Evolutionary conservation across 2,797 vertebrate species (phyloP).

Genomic region (Oreochromis mossambicus): DNA sequence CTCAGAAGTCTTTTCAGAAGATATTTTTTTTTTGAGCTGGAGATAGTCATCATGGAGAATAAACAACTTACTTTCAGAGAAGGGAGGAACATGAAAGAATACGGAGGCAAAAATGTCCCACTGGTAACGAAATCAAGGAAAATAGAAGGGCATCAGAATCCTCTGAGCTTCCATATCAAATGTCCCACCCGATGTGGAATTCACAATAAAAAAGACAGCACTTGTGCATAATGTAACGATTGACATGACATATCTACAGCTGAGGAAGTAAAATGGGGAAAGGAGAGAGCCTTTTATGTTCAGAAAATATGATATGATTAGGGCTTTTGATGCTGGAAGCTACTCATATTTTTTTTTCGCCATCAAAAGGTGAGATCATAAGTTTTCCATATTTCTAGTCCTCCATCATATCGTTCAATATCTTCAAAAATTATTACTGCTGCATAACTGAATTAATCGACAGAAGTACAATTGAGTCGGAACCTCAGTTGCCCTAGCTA

Average conservation of each 20-base stretch:
- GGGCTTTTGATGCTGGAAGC: constrained; percentile 64
- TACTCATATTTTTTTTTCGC: constrained; percentile 29
- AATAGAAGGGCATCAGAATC: constrained; percentile 72
- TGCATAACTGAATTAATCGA: constrained; percentile 64
- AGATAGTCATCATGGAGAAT: constrained; percentile 77
- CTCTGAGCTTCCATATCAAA: constrained; percentile 68
- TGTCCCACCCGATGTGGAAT: constrained; percentile 58
- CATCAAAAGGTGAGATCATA: constrained; percentile 71
- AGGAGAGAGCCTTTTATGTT: constrained; percentile 63
- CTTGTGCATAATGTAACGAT: constrained; percentile 68
- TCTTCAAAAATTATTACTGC: constrained; percentile 66
- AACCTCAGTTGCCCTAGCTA: constrained; percentile 59
- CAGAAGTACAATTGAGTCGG: constrained; percentile 49
- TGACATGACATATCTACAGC: constrained; percentile 69
- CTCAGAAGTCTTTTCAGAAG: constrained; percentile 76
- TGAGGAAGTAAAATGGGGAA: constrained; percentile 55
- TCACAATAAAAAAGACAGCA: constrained; percentile 64
- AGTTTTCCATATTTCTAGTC: constrained; percentile 53
- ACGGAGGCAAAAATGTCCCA: constrained; percentile 64
- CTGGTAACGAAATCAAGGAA: constrained; percentile 71
- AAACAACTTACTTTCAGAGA: constrained; percentile 76
- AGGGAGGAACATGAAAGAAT: constrained; percentile 70
- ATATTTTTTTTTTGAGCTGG: constrained; percentile 52
- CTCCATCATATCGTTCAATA: constrained; percentile 48
- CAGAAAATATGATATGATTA: constrained; percentile 69